Evolutionary conservation across 23 tunicate genomes (phyloP), one percentile per base, ranked within the genome.

Genomic region (Trididemnum nubilum): DNA sequence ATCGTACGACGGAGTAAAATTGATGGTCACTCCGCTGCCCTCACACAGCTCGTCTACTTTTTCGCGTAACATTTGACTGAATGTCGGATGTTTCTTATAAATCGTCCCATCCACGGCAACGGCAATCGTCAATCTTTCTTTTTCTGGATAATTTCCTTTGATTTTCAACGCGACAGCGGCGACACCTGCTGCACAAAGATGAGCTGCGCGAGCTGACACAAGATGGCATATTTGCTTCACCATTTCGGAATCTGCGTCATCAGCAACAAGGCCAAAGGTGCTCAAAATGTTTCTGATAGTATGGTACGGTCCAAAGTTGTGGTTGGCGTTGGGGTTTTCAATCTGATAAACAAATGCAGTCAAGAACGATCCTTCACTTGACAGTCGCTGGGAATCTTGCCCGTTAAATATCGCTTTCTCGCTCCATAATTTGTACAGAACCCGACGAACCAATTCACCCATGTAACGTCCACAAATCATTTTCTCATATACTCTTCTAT

Each of bases 101-200:
- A 90, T 88, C 5, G 96, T 90, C 34, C 96, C 96, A 34, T 90
- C 96, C 33, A 90, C 96, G 1, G 90, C 96, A 22, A 90, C 89
- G 0, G 96, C 80, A 51, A 90, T 74, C 35, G 80, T 79, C 63
- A 81, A 25, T 39, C 33, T 1, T 25, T 76, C 51, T n/a, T 32
- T 72, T 26, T 34, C 76, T 4, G 58, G 78, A 31, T 33, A 37
- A 30, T 58, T 44, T 2, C 59, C 74, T 27, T 40, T 72, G 34
- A 57, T 36, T 69, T 63, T 65, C 75, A 79, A 72, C 15, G 85
- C 89, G 54, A 94, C 70, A 23, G 98, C 98, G 0, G 98, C 86
- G 64, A 94, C 89, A 27, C 98, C 98, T 25, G 98, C 78, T 29
- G 94, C 94, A 64, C 98, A 94, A 28, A 94, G 71, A 35, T 88